Conservation (phyloP, 1,140 invertebrate genomes). For the Lethrus apterus region DNA sequence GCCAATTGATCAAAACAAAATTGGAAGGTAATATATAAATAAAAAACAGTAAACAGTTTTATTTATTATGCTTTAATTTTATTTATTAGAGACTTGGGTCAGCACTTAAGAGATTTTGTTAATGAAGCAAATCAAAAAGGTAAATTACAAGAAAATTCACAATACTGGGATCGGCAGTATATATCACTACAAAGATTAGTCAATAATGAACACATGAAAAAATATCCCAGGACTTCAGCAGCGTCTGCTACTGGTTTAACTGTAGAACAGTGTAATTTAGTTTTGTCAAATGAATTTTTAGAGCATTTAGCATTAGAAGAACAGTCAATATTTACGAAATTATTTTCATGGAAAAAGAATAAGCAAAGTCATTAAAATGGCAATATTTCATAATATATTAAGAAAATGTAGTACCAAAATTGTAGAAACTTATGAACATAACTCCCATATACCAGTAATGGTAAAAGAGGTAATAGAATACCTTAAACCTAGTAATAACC, state of each 20-base stretch:
- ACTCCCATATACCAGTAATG: slow-evolving; percentile 63
- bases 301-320: slow-evolving; percentile 54
- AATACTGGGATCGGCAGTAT: slow-evolving; percentile 59
- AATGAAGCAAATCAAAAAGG: slow-evolving; percentile 56
- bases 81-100: slow-evolving; percentile 65
- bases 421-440: slow-evolving; percentile 7
- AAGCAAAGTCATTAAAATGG: slow-evolving; percentile 33
- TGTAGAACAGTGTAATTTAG: slow-evolving; percentile 59
- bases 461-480: slow-evolving; percentile 60
- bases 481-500: slow-evolving; percentile 52
- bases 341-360: slow-evolving; percentile 38
- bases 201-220: slow-evolving; percentile 60
- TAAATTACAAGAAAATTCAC: slow-evolving; percentile 47
- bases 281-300: slow-evolving; percentile 64
- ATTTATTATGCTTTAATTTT: slow-evolving; percentile 23
- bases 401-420: slow-evolving; percentile 16
- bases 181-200: slow-evolving; percentile 60
- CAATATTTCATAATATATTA: slow-evolving; percentile 12
- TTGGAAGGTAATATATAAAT: slow-evolving; percentile 46
- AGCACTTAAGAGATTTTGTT: slow-evolving; percentile 63
- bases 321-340: slow-evolving; percentile 44
- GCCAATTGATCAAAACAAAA: slow-evolving; percentile 67
- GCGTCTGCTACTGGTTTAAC: slow-evolving; percentile 63
- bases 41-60: slow-evolving; percentile 12
- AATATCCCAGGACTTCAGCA: slow-evolving; percentile 49